Evolutionary conservation across 1,140 invertebrate genomes (phyloP), one percentile per base, ranked within the genome.

Genomic region (Camponotus floridanus): DNA sequence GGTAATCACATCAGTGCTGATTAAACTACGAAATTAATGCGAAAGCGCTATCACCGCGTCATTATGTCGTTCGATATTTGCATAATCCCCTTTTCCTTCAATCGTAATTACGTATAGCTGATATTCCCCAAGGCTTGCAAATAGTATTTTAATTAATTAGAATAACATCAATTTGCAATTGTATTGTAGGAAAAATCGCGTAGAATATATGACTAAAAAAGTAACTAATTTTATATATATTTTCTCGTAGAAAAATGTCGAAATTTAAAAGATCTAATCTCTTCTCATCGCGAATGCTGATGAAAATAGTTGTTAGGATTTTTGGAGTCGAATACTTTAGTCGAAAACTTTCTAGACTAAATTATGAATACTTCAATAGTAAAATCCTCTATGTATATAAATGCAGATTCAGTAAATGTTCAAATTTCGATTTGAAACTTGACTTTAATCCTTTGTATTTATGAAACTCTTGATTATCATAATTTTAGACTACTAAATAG

Each of bases 91-190:
- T 55, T 39, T 51, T 45, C 55, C 9, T 39, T 9, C 39, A 33
- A 21, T 73, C 55, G 67, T 81, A 81, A 81, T 81, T 73, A 59
- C 67, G 67, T 81, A 73, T 73, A 26, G 51, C 55, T 15, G 26
- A 7, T 61, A 61, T 21, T 81, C 51, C 39, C 48, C 3, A 5
- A 18, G 36, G 67, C 15, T 81, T 18, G 39, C 39, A 73, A 81
- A 81, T 39, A 73, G 67, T 81, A 81, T 73, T 48, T 81, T 73
- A 73, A 81, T 73, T 73, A 81, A 81, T 51, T 81, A 59, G 39
- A 61, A 45, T 55, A 81, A 61, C 39, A 39, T 73, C 55, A 26
- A 73, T 73, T 81, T 61, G 8, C 26, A 73, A n/a, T 45, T 81
- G 39, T 18, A 1, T 79, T 15, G 7, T n/a, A 48, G 45, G 13